Percentiles rank a stretch among this genome's conserved stretches.
These are phyloP conservation scores for Enteromius afrohamiltoni DNA, from an alignment of 2,797 vertebrate genomes.

Conservation along the genomic window DNA sequence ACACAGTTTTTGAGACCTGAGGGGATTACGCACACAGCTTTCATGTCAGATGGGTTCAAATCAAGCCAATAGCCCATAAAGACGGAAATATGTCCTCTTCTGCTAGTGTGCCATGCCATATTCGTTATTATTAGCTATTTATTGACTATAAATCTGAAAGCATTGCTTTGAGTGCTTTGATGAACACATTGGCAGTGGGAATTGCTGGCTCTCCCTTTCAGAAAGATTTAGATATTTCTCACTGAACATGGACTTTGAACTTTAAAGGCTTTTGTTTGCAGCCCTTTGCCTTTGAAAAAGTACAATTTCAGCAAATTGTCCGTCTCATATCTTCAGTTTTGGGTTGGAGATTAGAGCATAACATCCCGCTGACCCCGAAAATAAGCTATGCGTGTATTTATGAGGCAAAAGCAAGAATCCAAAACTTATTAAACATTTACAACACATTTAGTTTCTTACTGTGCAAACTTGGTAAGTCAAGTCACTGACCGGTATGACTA, in stretches of 20 bases:
- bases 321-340: conserved; percentile 4
- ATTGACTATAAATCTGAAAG: conserved; percentile 6
- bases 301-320: conserved; percentile 2
- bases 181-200: conserved; percentile 7
- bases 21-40: conserved; percentile 18
- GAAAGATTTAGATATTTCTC: conserved; percentile 9
- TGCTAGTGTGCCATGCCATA: neutral
- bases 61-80: conserved; percentile 13
- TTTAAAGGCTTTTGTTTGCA: conserved; percentile 16
- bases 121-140: conserved; percentile 12
- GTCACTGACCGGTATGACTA: neutral
- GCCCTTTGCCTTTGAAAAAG: neutral
- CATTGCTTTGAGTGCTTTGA: conserved; percentile 18
- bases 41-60: conserved; percentile 3
- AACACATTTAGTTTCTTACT: neutral
- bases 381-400: neutral
- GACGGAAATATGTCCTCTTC: neutral
- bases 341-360: neutral
- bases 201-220: neutral
- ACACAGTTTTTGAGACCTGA: neutral
- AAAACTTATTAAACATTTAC: neutral
- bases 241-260: conserved; percentile 26
- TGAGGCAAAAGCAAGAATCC: neutral
- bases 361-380: conserved; percentile 20
- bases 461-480: neutral